Percentiles rank a stretch among this genome's conserved stretches.
phyloP scores from a whole-genome alignment of 2,113 vertebrate species.

The Bambusicola thoracicus region DNA sequence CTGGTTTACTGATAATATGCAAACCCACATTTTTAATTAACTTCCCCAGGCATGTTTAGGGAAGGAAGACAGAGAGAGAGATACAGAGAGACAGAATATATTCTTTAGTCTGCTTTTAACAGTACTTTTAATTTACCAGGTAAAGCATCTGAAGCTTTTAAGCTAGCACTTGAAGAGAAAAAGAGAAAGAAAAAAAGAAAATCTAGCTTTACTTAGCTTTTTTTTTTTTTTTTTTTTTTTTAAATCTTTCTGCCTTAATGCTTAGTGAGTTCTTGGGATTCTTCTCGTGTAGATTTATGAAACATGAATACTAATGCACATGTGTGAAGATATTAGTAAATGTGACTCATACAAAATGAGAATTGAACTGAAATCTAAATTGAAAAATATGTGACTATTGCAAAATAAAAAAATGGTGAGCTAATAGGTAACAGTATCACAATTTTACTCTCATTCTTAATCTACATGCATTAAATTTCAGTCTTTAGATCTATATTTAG shows the following conservation, averaged over 20 bases:
- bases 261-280: not conserved
- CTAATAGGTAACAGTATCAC: not conserved
- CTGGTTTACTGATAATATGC: not conserved
- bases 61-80: too few relatives aligned
- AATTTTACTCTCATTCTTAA: not conserved
- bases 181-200: fast-evolving
- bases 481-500: not conserved
- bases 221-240: not conserved
- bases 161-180: not conserved
- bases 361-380: not conserved
- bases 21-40: not conserved
- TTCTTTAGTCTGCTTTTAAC: not conserved
- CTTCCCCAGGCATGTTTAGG: not conserved
- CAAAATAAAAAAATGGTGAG: not conserved
- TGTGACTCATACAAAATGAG: fast-evolving
- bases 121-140: not conserved
- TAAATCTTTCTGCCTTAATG: not conserved
- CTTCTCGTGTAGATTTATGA: not conserved
- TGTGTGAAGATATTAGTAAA: not conserved
- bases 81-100: too few relatives aligned
- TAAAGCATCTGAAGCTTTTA: not conserved
- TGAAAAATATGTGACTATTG: not conserved
- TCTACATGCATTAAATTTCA: not conserved
- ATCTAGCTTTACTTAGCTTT: not conserved
- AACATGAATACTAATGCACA: not conserved